phyloP scores from a whole-genome alignment of 1,140 invertebrate genomes.

The Lasioglossum baleicum region DNA sequence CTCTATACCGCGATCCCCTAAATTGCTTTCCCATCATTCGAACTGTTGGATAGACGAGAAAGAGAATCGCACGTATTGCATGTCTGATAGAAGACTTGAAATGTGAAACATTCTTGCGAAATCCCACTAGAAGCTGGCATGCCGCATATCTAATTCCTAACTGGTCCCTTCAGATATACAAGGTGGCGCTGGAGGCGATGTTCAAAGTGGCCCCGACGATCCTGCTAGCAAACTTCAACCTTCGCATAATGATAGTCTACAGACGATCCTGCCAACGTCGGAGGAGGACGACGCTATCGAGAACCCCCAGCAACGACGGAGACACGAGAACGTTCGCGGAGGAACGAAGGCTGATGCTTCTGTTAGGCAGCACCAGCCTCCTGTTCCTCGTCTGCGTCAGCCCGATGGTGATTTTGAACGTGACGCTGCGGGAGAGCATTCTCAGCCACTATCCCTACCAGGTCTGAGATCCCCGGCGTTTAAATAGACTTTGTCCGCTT shows the following conservation, averaged over 20 bases:
- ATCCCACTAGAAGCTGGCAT: background rate
- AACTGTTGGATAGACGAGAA: no score
- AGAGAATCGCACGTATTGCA: no score
- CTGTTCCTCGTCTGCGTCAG: constrained; percentile 88
- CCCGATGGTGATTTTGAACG: constrained; percentile 87
- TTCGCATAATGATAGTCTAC: constrained; percentile 86
- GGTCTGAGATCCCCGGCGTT: constrained; percentile 70
- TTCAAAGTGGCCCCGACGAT: constrained; percentile 86
- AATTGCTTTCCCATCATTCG: no score
- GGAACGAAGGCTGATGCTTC: constrained; percentile 85
- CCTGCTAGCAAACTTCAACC: constrained; percentile 84
- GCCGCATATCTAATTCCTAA: no score
- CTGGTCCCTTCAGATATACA: constrained; percentile 79
- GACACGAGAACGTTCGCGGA: constrained; percentile 86
- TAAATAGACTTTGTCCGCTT: background rate
- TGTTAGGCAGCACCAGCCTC: constrained; percentile 87
- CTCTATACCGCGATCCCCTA: no score
- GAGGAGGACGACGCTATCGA: constrained; percentile 83
- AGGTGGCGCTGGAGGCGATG: constrained; percentile 83
- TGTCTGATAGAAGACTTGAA: no score
- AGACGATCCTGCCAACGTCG: constrained; percentile 84
- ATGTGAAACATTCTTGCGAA: background rate
- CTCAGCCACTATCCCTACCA: constrained; percentile 84
- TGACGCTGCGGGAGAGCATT: constrained; percentile 84
- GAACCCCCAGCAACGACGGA: constrained; percentile 81